Base-by-base conservation (phyloP, 1,140 invertebrate genomes). In the Ostrea denselamellosa region DNA sequence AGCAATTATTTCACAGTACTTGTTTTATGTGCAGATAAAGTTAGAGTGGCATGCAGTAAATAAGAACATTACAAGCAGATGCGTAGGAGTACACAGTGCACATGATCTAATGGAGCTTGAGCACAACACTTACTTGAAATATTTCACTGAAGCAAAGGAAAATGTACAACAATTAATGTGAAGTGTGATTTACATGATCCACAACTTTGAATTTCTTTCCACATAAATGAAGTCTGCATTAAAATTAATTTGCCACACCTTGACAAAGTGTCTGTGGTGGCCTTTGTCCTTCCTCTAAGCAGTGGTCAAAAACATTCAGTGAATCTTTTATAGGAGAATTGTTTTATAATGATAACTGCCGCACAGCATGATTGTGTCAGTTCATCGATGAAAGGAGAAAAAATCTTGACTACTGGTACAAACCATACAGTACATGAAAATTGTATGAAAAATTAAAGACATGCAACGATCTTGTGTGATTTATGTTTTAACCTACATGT, bases 401-500 rank as follows among this genome's bases (percentile, higher is more conserved):
- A 34, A 34, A 62, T 62, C 17, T n/a, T n/a, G n/a, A n/a, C n/a
- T 62, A 62, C 56, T 62, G 17, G 1, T 62, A 77, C 22, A 14
- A 77, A 34, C 25, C 25, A 77, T 28, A 34, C n/a, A n/a, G 7
- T n/a, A 17, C n/a, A n/a, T 62, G 68, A 28, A 34, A 22, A 77
- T 19, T 62, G 56, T 77, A 77, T 28, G 28, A 77, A 71, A 71
- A 34, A 77, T 12, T 56, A 19, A 12, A 62, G 25, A 9, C 82
- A 53, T 83, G 82, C 52, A 83, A 22, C 0, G 14, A 77, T 9
- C 10, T 9, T 25, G 4, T 51, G 7, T 83, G 52, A n/a, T 10
- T 14, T 5, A 8, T 25, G 17, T 0, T 10, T 19, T 51, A 19
- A 34, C 92, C 93, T 90, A 93, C 93, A 87, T 82, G 97, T 97